phyloP scores from a whole-genome alignment of 2,888 invertebrate species.

The Rhingia rostrata region DNA sequence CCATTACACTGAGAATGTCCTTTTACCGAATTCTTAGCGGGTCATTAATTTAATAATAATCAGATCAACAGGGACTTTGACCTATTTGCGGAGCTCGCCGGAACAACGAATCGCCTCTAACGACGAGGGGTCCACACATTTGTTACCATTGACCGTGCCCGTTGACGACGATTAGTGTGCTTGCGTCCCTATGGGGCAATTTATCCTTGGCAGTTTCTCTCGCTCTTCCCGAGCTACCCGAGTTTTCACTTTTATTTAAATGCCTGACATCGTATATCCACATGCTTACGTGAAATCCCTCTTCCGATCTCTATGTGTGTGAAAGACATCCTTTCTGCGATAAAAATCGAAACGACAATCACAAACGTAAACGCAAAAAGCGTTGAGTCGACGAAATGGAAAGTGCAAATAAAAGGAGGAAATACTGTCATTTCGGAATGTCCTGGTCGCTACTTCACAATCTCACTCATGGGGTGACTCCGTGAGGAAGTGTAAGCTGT shows the following conservation, averaged over 20 bases:
- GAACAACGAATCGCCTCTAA: constrained; percentile 53
- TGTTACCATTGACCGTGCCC: constrained; percentile 27
- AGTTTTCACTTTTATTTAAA: constrained; percentile 56
- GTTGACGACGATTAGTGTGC: constrained; percentile 47
- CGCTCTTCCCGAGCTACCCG: neutral
- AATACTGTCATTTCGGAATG: constrained; percentile 64
- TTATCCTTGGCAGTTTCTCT: constrained; percentile 26
- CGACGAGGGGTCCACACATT: constrained; percentile 29
- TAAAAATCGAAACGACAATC: constrained; percentile 71
- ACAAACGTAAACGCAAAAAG: constrained; percentile 73
- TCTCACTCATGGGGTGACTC: constrained; percentile 41
- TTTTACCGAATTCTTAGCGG: constrained; percentile 73
- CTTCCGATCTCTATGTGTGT: constrained; percentile 45
- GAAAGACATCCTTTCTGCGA: constrained; percentile 58
- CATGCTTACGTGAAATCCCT: constrained; percentile 55
- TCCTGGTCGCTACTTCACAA: constrained; percentile 66
- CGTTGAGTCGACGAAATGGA: constrained; percentile 73
- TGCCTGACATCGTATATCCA: constrained; percentile 50
- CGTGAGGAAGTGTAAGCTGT: constrained; percentile 45
- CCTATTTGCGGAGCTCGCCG: constrained; percentile 68
- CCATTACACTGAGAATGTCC: constrained; percentile 58
- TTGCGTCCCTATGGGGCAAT: constrained; percentile 51
- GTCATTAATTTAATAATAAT: constrained; percentile 74
- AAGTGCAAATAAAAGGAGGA: constrained; percentile 69
- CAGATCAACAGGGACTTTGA: constrained; percentile 73